Evolutionary conservation across 2,113 vertebrate genomes (phyloP).

Genomic region (Amazona guildingii): DNA sequence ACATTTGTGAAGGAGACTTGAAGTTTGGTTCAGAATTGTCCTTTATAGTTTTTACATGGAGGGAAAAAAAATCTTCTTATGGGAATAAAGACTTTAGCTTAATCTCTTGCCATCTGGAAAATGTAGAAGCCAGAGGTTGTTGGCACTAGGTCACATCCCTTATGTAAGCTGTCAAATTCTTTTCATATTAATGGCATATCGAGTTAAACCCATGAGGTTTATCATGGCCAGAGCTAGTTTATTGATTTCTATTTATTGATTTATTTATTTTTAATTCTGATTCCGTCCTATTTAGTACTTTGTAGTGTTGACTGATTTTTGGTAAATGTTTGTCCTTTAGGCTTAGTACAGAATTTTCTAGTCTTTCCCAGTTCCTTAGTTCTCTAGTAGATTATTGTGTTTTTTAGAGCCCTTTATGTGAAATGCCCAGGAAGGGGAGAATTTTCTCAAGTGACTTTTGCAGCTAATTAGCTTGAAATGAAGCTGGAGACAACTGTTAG

Average conservation of each 20-base stretch:
- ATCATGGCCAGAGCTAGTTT: constrained; percentile 66
- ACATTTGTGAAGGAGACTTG: constrained; percentile 81
- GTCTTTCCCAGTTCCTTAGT: not conserved
- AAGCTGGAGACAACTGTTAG: constrained; percentile 36
- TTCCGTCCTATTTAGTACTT: not conserved
- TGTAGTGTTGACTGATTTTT: not conserved
- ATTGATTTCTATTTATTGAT: constrained; percentile 55
- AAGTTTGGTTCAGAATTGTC: constrained; percentile 79
- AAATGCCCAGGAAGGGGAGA: constrained; percentile 14
- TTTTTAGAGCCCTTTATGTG: not conserved
- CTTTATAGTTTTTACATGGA: constrained; percentile 80
- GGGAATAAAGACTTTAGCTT: constrained; percentile 79
- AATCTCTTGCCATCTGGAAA: constrained; percentile 86
- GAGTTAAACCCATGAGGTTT: constrained; percentile 74
- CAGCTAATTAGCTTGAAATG: constrained; percentile 48
- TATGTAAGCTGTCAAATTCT: constrained; percentile 90
- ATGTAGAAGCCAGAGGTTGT: constrained; percentile 81
- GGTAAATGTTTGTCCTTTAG: not conserved
- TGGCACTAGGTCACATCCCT: constrained; percentile 85
- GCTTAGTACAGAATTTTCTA: constrained; percentile 67
- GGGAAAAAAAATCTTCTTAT: constrained; percentile 78
- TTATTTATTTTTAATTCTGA: not conserved
- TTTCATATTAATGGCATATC: constrained; percentile 82
- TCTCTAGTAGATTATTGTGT: not conserved
- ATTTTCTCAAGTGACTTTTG: constrained; percentile 41